phyloP scores from a whole-genome alignment of 2,113 vertebrate species.

The Pomatorhinus ruficollis region DNA sequence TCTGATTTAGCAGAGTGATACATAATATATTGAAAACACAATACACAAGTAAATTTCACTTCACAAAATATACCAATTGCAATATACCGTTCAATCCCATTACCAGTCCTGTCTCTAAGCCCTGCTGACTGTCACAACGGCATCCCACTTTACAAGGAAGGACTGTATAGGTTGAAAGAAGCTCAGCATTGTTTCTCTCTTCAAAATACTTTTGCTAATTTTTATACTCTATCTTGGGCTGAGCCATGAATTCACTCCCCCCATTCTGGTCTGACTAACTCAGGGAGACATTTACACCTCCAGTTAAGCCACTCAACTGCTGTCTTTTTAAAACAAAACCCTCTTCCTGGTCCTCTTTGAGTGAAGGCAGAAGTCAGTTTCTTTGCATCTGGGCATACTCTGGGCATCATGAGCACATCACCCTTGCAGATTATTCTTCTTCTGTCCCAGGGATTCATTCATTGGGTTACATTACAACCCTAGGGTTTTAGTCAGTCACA shows the following conservation, averaged over 20 bases:
- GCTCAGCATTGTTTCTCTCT: not conserved
- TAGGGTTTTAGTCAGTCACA: not conserved
- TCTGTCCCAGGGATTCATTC: not conserved
- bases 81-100: not conserved
- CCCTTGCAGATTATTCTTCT: not conserved
- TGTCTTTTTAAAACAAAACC: not conserved
- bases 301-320: not conserved
- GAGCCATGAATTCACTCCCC: accelerated
- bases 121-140: not conserved
- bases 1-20: not conserved
- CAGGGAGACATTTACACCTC: not conserved
- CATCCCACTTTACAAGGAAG: accelerated
- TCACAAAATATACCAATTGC: not conserved
- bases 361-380: not conserved
- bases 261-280: not conserved
- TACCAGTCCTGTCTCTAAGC: not conserved
- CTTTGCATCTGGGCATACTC: not conserved
- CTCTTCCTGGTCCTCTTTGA: not conserved
- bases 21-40: not conserved
- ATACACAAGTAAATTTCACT: accelerated
- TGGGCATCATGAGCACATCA: not conserved
- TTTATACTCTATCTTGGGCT: not conserved
- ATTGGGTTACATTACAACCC: not conserved
- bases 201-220: not conserved
- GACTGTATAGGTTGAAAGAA: not conserved